Percentiles rank a stretch among this genome's conserved stretches.
Evolutionary conservation across 2,797 vertebrate species (phyloP).

Genomic region (Enteromius viviparus): DNA sequence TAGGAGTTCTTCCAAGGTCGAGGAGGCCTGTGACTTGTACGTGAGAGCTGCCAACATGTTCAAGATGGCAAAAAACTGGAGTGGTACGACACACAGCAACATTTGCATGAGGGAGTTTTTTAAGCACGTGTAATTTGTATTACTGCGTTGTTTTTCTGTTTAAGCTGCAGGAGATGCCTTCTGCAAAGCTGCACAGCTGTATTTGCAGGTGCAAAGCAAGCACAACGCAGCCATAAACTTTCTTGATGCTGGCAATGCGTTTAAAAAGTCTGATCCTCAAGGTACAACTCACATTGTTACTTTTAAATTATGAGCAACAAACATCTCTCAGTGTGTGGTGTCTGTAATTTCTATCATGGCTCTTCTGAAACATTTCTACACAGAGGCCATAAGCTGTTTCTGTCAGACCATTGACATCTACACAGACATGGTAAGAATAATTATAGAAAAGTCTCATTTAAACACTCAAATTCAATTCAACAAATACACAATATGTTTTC

Average conservation of each 20-base stretch:
- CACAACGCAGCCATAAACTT: constrained; percentile 80
- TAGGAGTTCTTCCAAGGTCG: constrained; percentile 81
- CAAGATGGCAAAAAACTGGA: constrained; percentile 88
- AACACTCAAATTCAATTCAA: background rate
- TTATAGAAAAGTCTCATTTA: background rate
- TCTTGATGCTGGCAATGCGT: constrained; percentile 82
- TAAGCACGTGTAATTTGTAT: background rate
- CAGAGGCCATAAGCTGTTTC: constrained; percentile 84
- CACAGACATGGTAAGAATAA: constrained; percentile 80
- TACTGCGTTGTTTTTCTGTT: constrained; percentile 6
- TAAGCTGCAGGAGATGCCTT: constrained; percentile 82
- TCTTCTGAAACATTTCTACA: constrained; percentile 33
- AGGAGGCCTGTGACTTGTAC: constrained; percentile 85
- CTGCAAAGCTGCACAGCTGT: constrained; percentile 79
- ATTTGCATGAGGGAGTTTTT: background rate
- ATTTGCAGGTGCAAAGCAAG: constrained; percentile 80
- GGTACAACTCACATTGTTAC: constrained; percentile 61
- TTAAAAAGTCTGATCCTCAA: constrained; percentile 83
- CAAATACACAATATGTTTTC: no score
- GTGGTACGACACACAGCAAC: constrained; percentile 65
- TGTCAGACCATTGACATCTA: constrained; percentile 82
- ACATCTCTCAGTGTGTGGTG: background rate
- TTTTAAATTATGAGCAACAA: background rate
- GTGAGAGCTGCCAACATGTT: constrained; percentile 83
- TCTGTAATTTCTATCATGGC: background rate